Evolutionary conservation across 1,140 invertebrate genomes (phyloP).

Genomic region (Pemphigus obesinymphae): DNA sequence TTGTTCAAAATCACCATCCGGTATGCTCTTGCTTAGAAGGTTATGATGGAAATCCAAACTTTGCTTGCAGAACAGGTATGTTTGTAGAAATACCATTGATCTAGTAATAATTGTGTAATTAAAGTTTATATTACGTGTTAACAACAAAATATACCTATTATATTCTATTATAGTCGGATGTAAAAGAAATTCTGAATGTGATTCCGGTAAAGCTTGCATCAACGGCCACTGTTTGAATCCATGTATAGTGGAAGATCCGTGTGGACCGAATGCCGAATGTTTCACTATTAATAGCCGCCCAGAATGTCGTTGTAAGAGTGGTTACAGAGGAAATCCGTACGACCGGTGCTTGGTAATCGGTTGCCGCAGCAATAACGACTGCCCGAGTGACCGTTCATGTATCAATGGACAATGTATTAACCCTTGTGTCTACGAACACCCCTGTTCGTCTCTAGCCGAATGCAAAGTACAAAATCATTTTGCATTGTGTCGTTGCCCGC

Average conservation of each 20-base stretch:
- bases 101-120: too few species aligned
- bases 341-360: slow-evolving; percentile 72
- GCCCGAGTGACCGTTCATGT: slow-evolving; percentile 76
- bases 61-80: slow-evolving; percentile 62
- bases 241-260: slow-evolving; percentile 71
- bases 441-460: slow-evolving; percentile 70
- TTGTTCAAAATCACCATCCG: slow-evolving; percentile 74
- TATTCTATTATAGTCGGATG: slow-evolving; percentile 60
- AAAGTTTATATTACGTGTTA: too few species aligned
- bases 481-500: slow-evolving; percentile 74
- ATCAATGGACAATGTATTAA: slow-evolving; percentile 80
- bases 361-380: slow-evolving; percentile 83
- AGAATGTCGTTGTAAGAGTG: slow-evolving; percentile 72
- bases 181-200: slow-evolving; percentile 71
- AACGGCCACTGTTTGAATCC: slow-evolving; percentile 80
- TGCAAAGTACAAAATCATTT: slow-evolving; percentile 77
- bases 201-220: slow-evolving; percentile 70
- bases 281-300: slow-evolving; percentile 67
- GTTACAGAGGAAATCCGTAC: slow-evolving; percentile 75
- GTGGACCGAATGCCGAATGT: slow-evolving; percentile 79
- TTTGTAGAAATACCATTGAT: neutral
- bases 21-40: slow-evolving; percentile 78
- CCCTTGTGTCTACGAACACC: slow-evolving; percentile 73
- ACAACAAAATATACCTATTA: too few species aligned
- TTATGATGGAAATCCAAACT: slow-evolving; percentile 79